A percentile compares a stretch with the other conserved stretches of the same genome.
Conservation (phyloP, 2,888 invertebrate species). For the Oegoconia quadripuncta region DNA sequence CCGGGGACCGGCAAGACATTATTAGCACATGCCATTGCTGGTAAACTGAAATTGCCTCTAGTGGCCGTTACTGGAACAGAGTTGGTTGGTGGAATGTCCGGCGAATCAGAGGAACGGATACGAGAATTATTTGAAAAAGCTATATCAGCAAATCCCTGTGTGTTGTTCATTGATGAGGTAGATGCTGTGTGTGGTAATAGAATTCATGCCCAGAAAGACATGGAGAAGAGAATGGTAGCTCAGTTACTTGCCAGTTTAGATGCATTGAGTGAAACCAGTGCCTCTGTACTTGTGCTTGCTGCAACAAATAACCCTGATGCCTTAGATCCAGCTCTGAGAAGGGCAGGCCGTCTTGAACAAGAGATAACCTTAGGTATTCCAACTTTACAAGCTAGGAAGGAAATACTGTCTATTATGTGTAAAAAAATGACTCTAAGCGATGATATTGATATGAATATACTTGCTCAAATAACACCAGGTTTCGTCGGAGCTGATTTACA, state of each 20-base stretch:
- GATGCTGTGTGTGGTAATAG: conserved; percentile 97
- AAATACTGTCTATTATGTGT: conserved; percentile 87
- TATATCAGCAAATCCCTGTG: conserved; percentile 84
- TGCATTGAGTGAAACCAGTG: conserved; percentile 79
- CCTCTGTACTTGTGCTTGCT: conserved; percentile 91
- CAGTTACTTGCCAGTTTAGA: conserved; percentile 95
- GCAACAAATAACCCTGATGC: conserved; percentile 96
- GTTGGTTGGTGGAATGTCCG: conserved; percentile 95
- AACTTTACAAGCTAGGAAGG: conserved; percentile 87
- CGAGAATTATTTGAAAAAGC: conserved; percentile 95
- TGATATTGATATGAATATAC: conserved; percentile 83
- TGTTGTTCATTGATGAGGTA: conserved; percentile 97
- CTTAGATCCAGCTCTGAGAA: conserved; percentile 93
- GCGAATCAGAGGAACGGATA: conserved; percentile 96
- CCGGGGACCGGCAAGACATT: conserved; percentile 96
- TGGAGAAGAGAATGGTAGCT: conserved; percentile 97
- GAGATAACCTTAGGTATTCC: conserved; percentile 97
- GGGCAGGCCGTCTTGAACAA: conserved; percentile 95
- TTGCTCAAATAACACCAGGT: conserved; percentile 95
- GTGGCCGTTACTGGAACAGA: conserved; percentile 95
- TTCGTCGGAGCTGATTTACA: conserved; percentile 97
- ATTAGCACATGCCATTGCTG: conserved; percentile 89
- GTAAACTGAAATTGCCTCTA: conserved; percentile 90
- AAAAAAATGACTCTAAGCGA: conserved; percentile 83
- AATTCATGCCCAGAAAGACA: conserved; percentile 94